A percentile compares a stretch with the other conserved stretches of the same genome.
phyloP scores from a whole-genome alignment of 2,113 vertebrate species.

The Trogon surrucura region DNA sequence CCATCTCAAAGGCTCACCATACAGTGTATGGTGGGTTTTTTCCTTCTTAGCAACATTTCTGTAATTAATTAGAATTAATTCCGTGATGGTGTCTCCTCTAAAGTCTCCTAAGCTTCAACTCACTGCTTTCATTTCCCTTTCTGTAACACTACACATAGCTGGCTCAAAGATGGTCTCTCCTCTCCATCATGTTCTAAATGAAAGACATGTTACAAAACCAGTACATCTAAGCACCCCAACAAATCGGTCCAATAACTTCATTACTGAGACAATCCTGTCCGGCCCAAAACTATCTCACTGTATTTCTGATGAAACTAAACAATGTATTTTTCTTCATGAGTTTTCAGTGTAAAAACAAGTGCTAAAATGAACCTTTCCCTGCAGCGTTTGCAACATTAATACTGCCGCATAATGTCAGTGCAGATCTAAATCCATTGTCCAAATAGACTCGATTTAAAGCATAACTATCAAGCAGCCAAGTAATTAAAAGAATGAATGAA shows the following conservation, averaged over 20 bases:
- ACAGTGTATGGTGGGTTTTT: no score
- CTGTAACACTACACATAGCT: neutral
- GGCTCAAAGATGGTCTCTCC: slow-evolving; percentile 6
- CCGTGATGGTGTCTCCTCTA: neutral
- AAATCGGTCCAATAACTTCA: neutral
- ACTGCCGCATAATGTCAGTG: slow-evolving; percentile 37
- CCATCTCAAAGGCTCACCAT: neutral
- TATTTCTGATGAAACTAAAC: neutral
- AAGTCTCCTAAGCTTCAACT: neutral
- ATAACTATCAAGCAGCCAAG: neutral
- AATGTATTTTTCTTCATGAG: neutral
- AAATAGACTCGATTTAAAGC: neutral
- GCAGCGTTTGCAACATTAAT: neutral
- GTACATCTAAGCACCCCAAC: neutral
- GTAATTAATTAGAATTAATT: neutral
- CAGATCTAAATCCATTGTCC: neutral
- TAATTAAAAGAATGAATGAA: neutral
- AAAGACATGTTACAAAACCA: neutral
- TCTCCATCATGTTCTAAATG: neutral
- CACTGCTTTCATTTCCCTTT: neutral
- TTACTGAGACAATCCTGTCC: neutral
- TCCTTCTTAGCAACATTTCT: neutral
- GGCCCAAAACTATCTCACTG: accelerated
- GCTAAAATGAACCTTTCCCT: neutral
- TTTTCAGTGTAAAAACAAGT: neutral